Conservation (phyloP, 2,113 vertebrate species). For the Eurystomus gularis region DNA sequence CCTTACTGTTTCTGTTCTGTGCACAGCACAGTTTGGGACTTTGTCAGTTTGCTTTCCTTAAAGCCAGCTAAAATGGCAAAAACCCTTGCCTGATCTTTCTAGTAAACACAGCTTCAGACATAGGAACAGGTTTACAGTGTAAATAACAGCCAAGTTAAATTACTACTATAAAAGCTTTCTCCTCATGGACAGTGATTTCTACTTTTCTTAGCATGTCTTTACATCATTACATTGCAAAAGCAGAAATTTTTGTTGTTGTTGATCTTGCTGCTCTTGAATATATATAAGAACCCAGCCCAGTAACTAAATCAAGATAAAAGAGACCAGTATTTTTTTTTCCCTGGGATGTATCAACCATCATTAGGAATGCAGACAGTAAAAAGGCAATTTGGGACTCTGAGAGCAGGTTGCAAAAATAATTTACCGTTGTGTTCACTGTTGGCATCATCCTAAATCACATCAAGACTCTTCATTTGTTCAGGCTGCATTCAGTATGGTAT, state of each 20-base stretch:
- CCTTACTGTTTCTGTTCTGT: background rate
- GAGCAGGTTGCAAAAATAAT: conserved; percentile 71
- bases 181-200: background rate
- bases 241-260: background rate
- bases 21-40: background rate
- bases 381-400: conserved; percentile 67
- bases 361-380: conserved; percentile 71
- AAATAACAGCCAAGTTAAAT: conserved; percentile 51
- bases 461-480: conserved; percentile 57
- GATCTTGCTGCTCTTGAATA: background rate
- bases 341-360: conserved; percentile 49
- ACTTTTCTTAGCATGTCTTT: conserved; percentile 31
- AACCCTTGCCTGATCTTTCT: conserved; percentile 3
- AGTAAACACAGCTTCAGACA: background rate
- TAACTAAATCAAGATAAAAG: conserved; percentile 65
- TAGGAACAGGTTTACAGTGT: conserved; percentile 13
- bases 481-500: conserved; percentile 8
- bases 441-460: conserved; percentile 61
- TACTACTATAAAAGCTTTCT: conserved; percentile 22
- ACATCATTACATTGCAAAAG: background rate
- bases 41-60: conserved; percentile 19
- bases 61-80: background rate
- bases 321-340: conserved; percentile 37
- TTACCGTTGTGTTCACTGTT: conserved; percentile 64
- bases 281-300: background rate